Base-by-base conservation (phyloP, 2,797 vertebrate species). In the Labeo calbasu region DNA sequence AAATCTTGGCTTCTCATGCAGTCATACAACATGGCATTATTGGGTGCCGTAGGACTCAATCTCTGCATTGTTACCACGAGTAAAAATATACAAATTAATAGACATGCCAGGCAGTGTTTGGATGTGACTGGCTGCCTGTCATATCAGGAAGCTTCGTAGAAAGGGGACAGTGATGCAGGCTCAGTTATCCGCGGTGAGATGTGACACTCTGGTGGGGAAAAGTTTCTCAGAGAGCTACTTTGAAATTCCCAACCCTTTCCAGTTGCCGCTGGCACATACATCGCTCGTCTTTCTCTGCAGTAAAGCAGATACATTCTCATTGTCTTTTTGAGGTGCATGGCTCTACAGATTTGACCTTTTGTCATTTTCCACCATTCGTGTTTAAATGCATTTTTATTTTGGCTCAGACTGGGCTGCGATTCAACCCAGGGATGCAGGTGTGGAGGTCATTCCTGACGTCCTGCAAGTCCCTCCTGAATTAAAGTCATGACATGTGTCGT, bases 331-430 rank as follows among this genome's bases (percentile, higher is more conserved):
- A 85, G 89, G 88, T 88, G 87, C 19, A 89, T 68, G 83, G 68
- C 46, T 90, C 68, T 53, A 88, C n/a, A 70, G 83, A 75, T 73
- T 59, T 57, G 32, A 46, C 43, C 43, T 14, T 32, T 63, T 36
- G 61, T 32, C 25, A 32, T 17, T 65, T 66, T 36, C 15, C 63
- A 71, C 43, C 61, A 12, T 69, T 36, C 5, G 19, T 61, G 55
- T 73, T 23, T 28, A 25, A 21, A 57, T 5, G 19, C 36, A 46
- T 83, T 83, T 55, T 69, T 3, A 48, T 81, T 83, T 77, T 80
- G 93, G 93, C 93, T 94, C 93, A 93, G 92, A 84, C 79, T 89
- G 88, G 82, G 86, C 84, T 89, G 88, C 89, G 89, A 68, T 80
- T 86, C 81, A 88, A 73, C 75, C 79, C 55, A 53, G 83, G 87